Conservation (phyloP, 2,797 vertebrate genomes). For the Karalla daura region DNA sequence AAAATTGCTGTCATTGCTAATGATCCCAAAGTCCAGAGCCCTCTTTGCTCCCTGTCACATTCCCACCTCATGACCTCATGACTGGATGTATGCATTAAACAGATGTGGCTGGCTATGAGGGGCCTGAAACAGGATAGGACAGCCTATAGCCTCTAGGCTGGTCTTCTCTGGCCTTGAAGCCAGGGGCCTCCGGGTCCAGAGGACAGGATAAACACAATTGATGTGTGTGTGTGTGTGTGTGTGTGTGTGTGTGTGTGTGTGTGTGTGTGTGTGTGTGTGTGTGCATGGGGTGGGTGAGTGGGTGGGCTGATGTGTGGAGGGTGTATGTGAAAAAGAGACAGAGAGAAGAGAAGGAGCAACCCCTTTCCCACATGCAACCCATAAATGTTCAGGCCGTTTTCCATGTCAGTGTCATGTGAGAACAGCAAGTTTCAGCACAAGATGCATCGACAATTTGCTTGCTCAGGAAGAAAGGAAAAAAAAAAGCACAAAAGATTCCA, state of each 20-base stretch:
- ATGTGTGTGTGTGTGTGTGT: constrained; percentile 40
- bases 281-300: constrained; percentile 13
- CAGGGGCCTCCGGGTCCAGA: constrained; percentile 71
- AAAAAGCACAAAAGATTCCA: background rate
- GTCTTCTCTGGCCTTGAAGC: constrained; percentile 79
- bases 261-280: constrained; percentile 11
- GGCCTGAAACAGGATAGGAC: constrained; percentile 81
- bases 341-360: constrained; percentile 32
- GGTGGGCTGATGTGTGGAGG: constrained; percentile 7
- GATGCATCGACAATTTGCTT: constrained; percentile 33
- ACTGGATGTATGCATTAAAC: constrained; percentile 81
- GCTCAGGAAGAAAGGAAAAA: constrained; percentile 17
- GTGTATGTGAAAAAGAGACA: constrained; percentile 16
- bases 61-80: constrained; percentile 79
- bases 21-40: constrained; percentile 64
- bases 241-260: constrained; percentile 27
- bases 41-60: constrained; percentile 75
- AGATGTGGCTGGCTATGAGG: constrained; percentile 78
- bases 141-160: constrained; percentile 69
- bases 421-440: constrained; percentile 29
- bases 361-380: constrained; percentile 50
- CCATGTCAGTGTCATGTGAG: constrained; percentile 53
- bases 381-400: constrained; percentile 56
- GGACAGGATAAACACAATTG: constrained; percentile 74
- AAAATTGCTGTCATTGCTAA: constrained; percentile 44